These are phyloP conservation scores for Craniophora ligustri DNA, from an alignment of 2,888 invertebrate species.

Conservation along the genomic window DNA sequence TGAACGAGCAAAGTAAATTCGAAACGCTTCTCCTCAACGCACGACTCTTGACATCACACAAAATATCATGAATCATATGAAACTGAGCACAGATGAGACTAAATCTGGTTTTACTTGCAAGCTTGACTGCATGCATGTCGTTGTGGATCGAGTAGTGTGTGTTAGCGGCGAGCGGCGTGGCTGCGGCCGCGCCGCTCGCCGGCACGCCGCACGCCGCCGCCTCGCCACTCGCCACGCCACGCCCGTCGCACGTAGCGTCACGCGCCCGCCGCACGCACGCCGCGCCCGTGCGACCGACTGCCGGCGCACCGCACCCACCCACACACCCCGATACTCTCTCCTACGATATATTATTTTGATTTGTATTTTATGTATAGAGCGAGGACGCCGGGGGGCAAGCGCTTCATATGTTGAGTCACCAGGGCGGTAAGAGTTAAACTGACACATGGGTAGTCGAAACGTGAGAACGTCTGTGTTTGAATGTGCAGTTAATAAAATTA, in stretches of 20 bases:
- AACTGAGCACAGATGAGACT: slow-evolving; percentile 88
- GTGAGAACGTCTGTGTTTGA: slow-evolving; percentile 89
- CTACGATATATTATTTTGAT: slow-evolving; percentile 88
- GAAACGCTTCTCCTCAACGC: slow-evolving; percentile 89
- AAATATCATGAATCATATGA: slow-evolving; percentile 87
- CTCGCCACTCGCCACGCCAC: slow-evolving; percentile 62
- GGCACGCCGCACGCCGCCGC: slow-evolving; percentile 55
- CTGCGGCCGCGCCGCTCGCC: slow-evolving; percentile 56
- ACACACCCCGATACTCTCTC: slow-evolving; percentile 86
- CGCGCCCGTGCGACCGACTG: slow-evolving; percentile 60
- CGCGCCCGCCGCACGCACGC: slow-evolving; percentile 59
- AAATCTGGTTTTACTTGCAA: slow-evolving; percentile 88
- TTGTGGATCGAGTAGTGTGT: slow-evolving; percentile 85
- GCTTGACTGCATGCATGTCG: slow-evolving; percentile 88
- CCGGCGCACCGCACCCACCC: slow-evolving; percentile 78
- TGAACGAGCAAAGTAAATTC: slow-evolving; percentile 87
- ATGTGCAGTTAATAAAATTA: slow-evolving; percentile 86
- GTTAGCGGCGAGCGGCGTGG: slow-evolving; percentile 66
- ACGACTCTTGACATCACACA: slow-evolving; percentile 89
- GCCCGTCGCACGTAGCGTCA: slow-evolving; percentile 60
- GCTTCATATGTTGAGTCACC: slow-evolving; percentile 95
- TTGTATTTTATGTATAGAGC: slow-evolving; percentile 93
- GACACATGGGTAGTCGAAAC: slow-evolving; percentile 87
- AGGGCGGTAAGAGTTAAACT: slow-evolving; percentile 96
- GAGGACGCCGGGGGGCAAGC: slow-evolving; percentile 97